Base-by-base conservation (phyloP, 2,888 invertebrate genomes). In the Cantharis lateralis region DNA sequence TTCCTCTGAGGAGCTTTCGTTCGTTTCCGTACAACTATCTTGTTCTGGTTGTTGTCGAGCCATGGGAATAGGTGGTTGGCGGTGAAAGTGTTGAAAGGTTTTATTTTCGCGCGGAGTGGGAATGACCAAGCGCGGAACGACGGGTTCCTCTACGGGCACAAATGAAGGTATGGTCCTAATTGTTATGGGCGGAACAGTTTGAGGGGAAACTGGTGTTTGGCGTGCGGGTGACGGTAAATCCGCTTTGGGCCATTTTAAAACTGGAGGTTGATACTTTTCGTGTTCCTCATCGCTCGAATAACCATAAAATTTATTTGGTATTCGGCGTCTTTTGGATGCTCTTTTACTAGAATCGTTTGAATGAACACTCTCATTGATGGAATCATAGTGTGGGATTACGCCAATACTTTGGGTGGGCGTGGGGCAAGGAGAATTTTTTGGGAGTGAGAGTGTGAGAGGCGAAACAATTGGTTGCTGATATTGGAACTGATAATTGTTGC, bases 241-340 rank as follows among this genome's bases (percentile, higher is more conserved):
- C 79, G 92, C 91, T 86, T 94, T 95, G 76, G 93, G 90, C 94
- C 95, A 95, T 82, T 95, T 95, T 15, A 93, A 86, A 81, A 91
- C 91, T 0, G 93, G 93, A 3, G 92, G 91, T 71, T 90, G 90
- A 81, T 91, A 91, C 74, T 85, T 88, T 7, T 90, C 92, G 15
- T 90, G 89, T 79, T 96, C 96, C 83, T 96, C 96, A 82, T 95
- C 96, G 86, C 95, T 95, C 0, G 95, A 95, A 86, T 96, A 96
- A 0, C 96, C 96, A 85, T 96, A 96, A 86, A 96, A 96, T 84
- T 93, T 94, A 84, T 96, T 96, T 0, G 95, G 96, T 26, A 95
- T 93, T 62, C 96, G 89, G 83, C 95, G 91, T 77, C 96, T 91
- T 87, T 96, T 95, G 0, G 96, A 96, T 1, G 93, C 92, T 61